Base-by-base conservation (phyloP, 2,113 vertebrate genomes). In the Gopherus evgoodei region DNA sequence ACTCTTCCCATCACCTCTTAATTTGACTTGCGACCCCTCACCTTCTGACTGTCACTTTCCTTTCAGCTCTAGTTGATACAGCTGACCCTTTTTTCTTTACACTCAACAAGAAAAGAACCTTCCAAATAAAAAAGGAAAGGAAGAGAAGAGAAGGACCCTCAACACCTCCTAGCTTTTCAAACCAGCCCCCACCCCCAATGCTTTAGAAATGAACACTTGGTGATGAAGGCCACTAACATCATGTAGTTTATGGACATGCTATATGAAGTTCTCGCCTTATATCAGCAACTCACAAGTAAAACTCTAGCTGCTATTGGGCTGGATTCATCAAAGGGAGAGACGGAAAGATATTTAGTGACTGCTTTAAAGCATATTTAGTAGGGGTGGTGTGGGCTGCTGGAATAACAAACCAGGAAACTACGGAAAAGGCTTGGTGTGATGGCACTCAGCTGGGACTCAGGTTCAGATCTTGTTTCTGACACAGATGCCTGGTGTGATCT, bases 281-380 rank as follows among this genome's bases (percentile, higher is more conserved):
- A 57, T 59, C 72, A 27, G 65, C 89, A 89, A 92, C 79, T 94
- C 92, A 95, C 84, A 94, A 53, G 91, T 25, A 86, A 75, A 84
- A 78, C 8, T 1, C 53, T 94, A 88, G 95, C 93, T 89, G 87
- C 91, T 83, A 17, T 42, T 85, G 82, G 91, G 84, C 86, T 86
- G 90, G 88, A 84, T 0, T 13, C 1, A 35, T 47, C 19, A 54
- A 81, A 88, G 65, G 69, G n/a, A 76, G 84, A 52, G 93, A 65
- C 42, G 69, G 47, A 42, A 38, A 89, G 94, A 94, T 82, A 83
- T 93, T 94, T 94, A 84, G 84, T 95, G 90, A 93, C 94, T 88
- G 35, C 54, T 81, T 38, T 5, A 16, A 31, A 44, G 13, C 5
- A 4, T 42, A 76, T 22, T 7, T 44, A 7, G 38, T 22, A 19